phyloP scores from a whole-genome alignment of 2,888 invertebrate species.

The Nemurella pictetii region DNA sequence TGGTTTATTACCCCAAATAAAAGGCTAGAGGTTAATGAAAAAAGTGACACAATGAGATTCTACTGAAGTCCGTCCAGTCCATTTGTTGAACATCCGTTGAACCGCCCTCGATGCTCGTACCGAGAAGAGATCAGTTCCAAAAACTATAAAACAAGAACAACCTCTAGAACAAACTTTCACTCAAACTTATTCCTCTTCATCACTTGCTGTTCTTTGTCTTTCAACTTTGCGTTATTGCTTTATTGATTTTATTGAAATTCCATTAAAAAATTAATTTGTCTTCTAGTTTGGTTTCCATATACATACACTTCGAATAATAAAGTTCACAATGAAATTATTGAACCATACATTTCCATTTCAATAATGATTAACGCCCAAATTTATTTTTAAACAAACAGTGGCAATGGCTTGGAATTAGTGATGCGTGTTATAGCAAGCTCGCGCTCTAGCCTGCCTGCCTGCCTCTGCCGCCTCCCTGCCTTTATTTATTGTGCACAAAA shows the following conservation, averaged over 20 bases:
- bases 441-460: background rate
- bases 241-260: background rate
- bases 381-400: conserved; percentile 22
- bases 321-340: conserved; percentile 11
- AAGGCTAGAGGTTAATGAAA: background rate
- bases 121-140: background rate
- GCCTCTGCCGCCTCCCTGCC: background rate
- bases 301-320: conserved; percentile 6
- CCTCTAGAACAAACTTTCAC: background rate
- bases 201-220: background rate
- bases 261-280: background rate
- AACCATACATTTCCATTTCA: conserved; percentile 19
- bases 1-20: background rate
- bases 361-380: conserved; percentile 16
- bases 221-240: background rate
- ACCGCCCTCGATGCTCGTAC: no score
- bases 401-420: conserved; percentile 3
- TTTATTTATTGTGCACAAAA: background rate
- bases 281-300: background rate
- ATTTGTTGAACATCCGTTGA: no score
- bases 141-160: background rate
- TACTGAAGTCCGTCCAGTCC: background rate
- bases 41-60: background rate
- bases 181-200: background rate
- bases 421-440: background rate